Conservation (phyloP, 2,113 vertebrate genomes). For the Chamaea fasciata region DNA sequence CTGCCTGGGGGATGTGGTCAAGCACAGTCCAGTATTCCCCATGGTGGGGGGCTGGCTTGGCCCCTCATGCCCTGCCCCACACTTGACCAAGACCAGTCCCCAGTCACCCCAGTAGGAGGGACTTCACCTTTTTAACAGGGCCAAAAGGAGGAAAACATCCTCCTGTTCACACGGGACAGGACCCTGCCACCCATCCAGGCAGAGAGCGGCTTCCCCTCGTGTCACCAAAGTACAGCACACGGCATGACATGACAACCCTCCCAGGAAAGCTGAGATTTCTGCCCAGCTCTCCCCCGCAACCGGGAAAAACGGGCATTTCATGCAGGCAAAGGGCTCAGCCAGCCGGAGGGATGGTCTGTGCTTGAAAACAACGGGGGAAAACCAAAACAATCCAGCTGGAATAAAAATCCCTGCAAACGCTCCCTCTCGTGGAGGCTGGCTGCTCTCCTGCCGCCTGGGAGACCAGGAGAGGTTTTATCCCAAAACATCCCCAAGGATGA, state of each 20-base stretch:
- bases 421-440: slow-evolving; percentile 30
- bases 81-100: not conserved
- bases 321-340: not conserved
- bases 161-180: not conserved
- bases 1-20: no score
- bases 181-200: not conserved
- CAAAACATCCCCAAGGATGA: not conserved
- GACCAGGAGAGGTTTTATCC: fast-evolving
- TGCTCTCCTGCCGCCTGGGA: not conserved
- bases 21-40: not conserved
- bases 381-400: not conserved
- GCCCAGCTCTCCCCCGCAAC: not conserved
- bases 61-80: not conserved
- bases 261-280: not conserved
- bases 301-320: not conserved
- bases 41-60: fast-evolving
- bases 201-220: fast-evolving
- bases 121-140: fast-evolving
- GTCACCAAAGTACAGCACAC: fast-evolving
- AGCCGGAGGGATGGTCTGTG: not conserved
- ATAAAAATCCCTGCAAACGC: not conserved
- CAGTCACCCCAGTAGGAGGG: not conserved
- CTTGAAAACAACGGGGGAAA: not conserved
- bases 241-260: fast-evolving
- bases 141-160: not conserved